These are phyloP conservation scores for Stictocephala bisonia DNA, from an alignment of 2,888 invertebrate genomes.

Conservation along the genomic window DNA sequence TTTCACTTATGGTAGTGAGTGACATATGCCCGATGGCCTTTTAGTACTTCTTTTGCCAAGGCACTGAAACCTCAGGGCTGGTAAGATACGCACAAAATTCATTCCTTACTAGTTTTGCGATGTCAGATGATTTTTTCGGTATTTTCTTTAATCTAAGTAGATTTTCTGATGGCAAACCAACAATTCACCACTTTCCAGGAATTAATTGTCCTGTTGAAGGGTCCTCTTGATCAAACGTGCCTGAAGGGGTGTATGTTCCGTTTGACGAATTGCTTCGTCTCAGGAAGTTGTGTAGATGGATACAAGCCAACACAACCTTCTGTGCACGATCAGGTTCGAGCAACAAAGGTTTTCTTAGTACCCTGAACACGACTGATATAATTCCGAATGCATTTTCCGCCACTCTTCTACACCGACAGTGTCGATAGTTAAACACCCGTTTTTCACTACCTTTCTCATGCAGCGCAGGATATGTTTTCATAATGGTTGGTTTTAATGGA, in stretches of 20 bases:
- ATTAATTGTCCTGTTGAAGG: slow-evolving; percentile 13
- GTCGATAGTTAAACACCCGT: not conserved
- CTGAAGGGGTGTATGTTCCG: slow-evolving; percentile 13
- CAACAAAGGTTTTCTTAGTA: not conserved
- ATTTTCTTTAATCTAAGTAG: too few species aligned
- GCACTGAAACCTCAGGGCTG: too few species aligned
- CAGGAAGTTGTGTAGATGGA: not conserved
- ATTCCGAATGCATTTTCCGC: not conserved
- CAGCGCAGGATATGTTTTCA: not conserved
- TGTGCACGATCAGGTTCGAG: not conserved
- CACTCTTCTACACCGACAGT: not conserved
- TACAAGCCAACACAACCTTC: not conserved
- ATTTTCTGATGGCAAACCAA: too few species aligned
- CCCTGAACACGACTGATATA: not conserved
- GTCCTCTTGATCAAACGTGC: slow-evolving; percentile 9
- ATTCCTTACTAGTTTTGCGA: not conserved
- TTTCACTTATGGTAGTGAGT: not conserved
- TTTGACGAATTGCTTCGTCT: not conserved
- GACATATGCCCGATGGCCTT: too few species aligned
- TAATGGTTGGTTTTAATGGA: too few species aligned
- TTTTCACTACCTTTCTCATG: not conserved
- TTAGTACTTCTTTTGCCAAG: not conserved
- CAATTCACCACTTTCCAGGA: too few species aligned
- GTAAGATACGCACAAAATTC: too few species aligned
- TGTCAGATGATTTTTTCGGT: too few species aligned